These are phyloP conservation scores for Lacanobia wlatinum DNA, from an alignment of 2,888 invertebrate species.

Conservation along the genomic window DNA sequence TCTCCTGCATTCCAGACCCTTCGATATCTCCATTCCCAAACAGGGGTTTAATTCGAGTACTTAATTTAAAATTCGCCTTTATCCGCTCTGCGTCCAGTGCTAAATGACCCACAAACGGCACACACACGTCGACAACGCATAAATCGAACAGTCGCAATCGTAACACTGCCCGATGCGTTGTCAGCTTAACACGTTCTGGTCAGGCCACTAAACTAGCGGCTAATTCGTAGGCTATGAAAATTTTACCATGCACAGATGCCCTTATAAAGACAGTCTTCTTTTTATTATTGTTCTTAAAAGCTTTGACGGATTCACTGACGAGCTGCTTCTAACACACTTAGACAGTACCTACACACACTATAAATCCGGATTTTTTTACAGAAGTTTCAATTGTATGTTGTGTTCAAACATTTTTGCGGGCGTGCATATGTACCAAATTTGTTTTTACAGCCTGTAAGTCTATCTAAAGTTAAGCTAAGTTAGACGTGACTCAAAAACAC, in stretches of 20 bases:
- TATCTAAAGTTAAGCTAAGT: neutral
- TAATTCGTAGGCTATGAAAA: neutral
- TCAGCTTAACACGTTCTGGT: constrained; percentile 65
- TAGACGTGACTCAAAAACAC: neutral
- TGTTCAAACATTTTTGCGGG: too few species aligned
- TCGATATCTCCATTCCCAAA: neutral
- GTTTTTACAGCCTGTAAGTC: too few species aligned
- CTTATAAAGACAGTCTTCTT: too few species aligned
- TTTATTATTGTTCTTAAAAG: too few species aligned
- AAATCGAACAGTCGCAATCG: constrained; percentile 66
- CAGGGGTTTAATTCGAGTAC: neutral
- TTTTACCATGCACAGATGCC: neutral
- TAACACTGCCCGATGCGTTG: constrained; percentile 62
- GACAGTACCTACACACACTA: too few species aligned
- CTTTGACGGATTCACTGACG: too few species aligned
- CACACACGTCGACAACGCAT: constrained; percentile 57
- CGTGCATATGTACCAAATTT: too few species aligned
- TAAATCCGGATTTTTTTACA: too few species aligned
- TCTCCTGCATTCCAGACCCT: neutral
- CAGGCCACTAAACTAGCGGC: constrained; percentile 53
- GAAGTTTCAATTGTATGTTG: too few species aligned
- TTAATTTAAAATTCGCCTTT: constrained; percentile 20
- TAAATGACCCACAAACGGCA: constrained; percentile 55
- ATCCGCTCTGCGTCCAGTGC: constrained; percentile 22
- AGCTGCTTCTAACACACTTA: too few species aligned